phyloP scores from a whole-genome alignment of 2,113 vertebrate genomes.

The Tautogolabrus adspersus region DNA sequence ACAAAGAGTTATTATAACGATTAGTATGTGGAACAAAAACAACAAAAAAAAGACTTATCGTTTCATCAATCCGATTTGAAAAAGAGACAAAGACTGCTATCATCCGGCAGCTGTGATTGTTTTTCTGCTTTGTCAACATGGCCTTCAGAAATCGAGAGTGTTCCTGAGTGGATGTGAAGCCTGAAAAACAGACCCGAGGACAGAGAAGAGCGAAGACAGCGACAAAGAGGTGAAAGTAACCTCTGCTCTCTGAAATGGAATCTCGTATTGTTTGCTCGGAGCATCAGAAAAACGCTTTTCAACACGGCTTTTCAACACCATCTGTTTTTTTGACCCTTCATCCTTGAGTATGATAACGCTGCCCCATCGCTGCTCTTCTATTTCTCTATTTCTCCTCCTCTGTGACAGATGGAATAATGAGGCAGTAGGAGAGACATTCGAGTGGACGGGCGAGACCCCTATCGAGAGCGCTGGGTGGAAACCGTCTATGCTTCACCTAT shows the following conservation, averaged over 20 bases:
- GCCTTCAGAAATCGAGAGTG: slow-evolving; percentile 10
- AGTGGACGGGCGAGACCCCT: not conserved
- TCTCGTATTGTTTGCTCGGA: slow-evolving; percentile 24
- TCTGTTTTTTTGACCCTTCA: slow-evolving; percentile 62
- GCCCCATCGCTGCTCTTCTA: slow-evolving; percentile 4
- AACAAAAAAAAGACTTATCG: not conserved
- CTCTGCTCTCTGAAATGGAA: slow-evolving; percentile 49
- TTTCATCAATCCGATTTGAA: slow-evolving; percentile 31
- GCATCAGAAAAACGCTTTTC: slow-evolving; percentile 10
- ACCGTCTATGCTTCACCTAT: slow-evolving; percentile 25
- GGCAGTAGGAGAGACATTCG: slow-evolving; percentile 19
- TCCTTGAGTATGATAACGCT: slow-evolving; percentile 37
- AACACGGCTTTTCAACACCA: slow-evolving; percentile 21
- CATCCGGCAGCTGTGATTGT: slow-evolving; percentile 1
- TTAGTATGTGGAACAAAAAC: not conserved
- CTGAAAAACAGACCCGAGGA: no score
- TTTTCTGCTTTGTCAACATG: slow-evolving; percentile 7
- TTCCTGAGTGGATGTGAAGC: not conserved
- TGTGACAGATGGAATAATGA: slow-evolving; percentile 51
- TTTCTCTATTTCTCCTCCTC: slow-evolving; percentile 25
- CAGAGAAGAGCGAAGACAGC: not conserved
- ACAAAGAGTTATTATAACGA: slow-evolving; percentile 43
- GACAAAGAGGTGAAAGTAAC: slow-evolving; percentile 19
- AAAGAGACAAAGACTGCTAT: not conserved
- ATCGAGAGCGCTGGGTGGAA: slow-evolving; percentile 22